A percentile compares a stretch with the other conserved stretches of the same genome.
phyloP scores from a whole-genome alignment of 2,113 vertebrate species.

The Microcebus ravelobensis region DNA sequence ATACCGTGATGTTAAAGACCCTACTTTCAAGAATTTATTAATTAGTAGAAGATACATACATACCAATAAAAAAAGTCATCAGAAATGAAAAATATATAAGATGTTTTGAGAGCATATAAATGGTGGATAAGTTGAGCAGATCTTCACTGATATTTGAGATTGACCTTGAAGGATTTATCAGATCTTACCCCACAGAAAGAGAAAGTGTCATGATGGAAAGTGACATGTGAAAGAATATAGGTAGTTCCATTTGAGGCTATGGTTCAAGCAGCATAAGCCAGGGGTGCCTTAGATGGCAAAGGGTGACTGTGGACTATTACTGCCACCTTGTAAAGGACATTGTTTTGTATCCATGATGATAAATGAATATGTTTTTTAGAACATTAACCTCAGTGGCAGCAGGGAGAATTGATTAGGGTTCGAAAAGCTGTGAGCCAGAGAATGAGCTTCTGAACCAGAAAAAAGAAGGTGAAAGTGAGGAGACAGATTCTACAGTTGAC shows the following conservation, averaged over 20 bases:
- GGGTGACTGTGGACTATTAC: background rate
- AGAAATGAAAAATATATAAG: background rate
- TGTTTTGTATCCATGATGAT: background rate
- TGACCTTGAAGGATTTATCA: background rate
- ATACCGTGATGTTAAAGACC: background rate
- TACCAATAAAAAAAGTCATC: background rate
- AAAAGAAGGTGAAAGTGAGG: background rate
- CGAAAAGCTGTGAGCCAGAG: background rate
- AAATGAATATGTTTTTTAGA: background rate
- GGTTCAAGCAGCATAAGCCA: background rate
- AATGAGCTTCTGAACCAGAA: background rate
- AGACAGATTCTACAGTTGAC: background rate
- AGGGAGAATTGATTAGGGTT: background rate
- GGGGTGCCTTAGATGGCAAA: fast-evolving
- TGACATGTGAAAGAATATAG: background rate
- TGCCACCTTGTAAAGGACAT: background rate
- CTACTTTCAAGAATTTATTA: background rate
- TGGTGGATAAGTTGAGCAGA: background rate
- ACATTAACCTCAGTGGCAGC: background rate
- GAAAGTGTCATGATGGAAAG: background rate
- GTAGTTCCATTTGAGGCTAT: background rate
- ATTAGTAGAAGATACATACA: background rate
- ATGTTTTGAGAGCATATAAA: background rate
- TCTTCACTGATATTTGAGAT: background rate
- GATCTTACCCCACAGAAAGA: background rate